These are phyloP conservation scores for Arrhamphus sclerolepis DNA, from an alignment of 2,797 vertebrate genomes.

Conservation along the genomic window DNA sequence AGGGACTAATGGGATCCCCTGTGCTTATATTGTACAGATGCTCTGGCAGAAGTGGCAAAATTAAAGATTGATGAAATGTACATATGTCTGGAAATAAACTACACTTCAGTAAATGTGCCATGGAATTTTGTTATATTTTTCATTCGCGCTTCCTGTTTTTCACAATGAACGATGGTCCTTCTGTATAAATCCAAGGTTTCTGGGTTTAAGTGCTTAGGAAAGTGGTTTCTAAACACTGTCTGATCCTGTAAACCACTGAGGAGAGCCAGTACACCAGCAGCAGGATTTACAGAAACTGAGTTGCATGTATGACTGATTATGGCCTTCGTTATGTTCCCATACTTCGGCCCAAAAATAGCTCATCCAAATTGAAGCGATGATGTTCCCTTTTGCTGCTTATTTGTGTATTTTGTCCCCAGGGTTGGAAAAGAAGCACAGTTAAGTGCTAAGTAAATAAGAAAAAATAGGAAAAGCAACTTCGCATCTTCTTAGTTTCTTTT, in stretches of 20 bases:
- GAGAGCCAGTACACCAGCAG: constrained; percentile 9
- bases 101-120: not conserved
- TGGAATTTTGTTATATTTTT: not conserved
- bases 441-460: not conserved
- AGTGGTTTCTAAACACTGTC: constrained; percentile 12
- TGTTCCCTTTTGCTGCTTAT: constrained; percentile 23
- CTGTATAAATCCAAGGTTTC: not conserved
- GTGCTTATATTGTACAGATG: constrained; percentile 9
- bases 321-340: constrained; percentile 72
- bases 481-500: too few relatives aligned
- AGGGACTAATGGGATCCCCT: constrained; percentile 5
- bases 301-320: constrained; percentile 48
- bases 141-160: not conserved
- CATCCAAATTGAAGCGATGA: constrained; percentile 38
- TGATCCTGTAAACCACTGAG: constrained; percentile 21
- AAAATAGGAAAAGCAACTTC: constrained; percentile 4
- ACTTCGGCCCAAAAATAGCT: constrained; percentile 67
- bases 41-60: not conserved
- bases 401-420: constrained; percentile 29
- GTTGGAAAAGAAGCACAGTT: constrained; percentile 11
- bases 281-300: constrained; percentile 31
- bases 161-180: not conserved
- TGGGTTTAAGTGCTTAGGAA: constrained; percentile 2
- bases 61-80: not conserved
- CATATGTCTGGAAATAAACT: not conserved